Evolutionary conservation across 2,888 invertebrate genomes (phyloP), one percentile per base, ranked within the genome.

Genomic region (Ochropleura plecta): DNA sequence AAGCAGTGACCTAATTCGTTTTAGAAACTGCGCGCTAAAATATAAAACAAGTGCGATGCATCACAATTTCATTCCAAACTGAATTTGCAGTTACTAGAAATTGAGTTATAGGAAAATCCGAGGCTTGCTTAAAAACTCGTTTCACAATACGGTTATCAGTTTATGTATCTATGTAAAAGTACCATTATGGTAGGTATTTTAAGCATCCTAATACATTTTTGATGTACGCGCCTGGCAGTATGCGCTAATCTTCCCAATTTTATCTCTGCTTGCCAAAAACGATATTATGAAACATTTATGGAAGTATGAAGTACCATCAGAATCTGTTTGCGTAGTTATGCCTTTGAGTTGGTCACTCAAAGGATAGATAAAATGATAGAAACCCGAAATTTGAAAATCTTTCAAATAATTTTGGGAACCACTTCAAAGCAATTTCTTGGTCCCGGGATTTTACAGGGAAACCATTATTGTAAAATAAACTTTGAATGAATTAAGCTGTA

Each of bases 161-260:
- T 7, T 62, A 60, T 49, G 18, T 76, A 46, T n/a, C n/a, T n/a
- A n/a, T n/a, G n/a, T 44, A 18, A 7, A 62, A 46, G 8, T 12
- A 48, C 16, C 46, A 14, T 55, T 30, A 55, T 18, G 53, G 30
- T 16, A 42, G 46, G 12, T 49, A 44, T 70, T 53, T 73, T 46
- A 55, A 64, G 18, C 59, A 44, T 14, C 62, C 18, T 80, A 70
- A 84, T 81, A 68, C 70, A 81, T 84, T 74, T 81, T 81, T 84
- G 59, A 81, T 81, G 75, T 55, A 65, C 60, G 0, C 40, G 67
- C 6, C 63, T 70, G n/a, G n/a, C 44, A 30, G 55, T 59, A 46
- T 67, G 0, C 40, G 40, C 53, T 79, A 51, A 80, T 80, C 72
- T 67, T 60, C 0, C 12, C 44, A 44, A 57, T 57, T 20, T 70